Percentiles rank a stretch among this genome's conserved stretches.
Conservation (phyloP, 2,888 invertebrate species). For the Cantharis flavilabris region DNA sequence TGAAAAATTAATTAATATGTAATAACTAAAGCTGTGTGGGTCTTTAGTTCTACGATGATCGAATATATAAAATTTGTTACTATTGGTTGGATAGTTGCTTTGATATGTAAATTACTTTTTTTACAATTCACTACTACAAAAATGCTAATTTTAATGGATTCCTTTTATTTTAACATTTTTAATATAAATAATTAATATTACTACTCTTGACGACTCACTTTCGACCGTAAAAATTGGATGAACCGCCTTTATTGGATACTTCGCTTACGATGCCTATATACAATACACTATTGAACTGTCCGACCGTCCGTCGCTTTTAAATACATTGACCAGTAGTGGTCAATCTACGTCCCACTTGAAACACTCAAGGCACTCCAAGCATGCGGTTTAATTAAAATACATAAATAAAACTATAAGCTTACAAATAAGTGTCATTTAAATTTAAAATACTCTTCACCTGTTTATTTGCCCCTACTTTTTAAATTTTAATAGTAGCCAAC, state of each 20-base stretch:
- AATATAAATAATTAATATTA: background rate
- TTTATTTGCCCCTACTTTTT: background rate
- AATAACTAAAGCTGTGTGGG: constrained; percentile 7
- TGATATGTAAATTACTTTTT: constrained; percentile 2
- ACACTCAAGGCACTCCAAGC: background rate
- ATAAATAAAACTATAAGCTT: background rate
- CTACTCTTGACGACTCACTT: background rate
- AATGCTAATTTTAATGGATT: background rate
- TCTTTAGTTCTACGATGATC: constrained; percentile 3
- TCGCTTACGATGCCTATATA: background rate
- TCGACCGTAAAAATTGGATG: background rate
- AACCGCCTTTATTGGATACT: background rate
- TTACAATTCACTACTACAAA: background rate
- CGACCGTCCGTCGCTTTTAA: background rate
- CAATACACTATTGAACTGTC: background rate
- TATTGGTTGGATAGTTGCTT: constrained; percentile 1
- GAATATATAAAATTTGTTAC: constrained; percentile 1
- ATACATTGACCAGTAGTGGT: background rate
- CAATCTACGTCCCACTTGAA: background rate
- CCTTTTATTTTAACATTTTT: background rate
- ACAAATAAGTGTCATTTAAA: background rate
- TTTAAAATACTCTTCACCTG: background rate
- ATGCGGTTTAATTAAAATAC: background rate
- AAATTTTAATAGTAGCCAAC: background rate
- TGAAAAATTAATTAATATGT: constrained; percentile 21